Conservation (phyloP, 2,797 vertebrate genomes). For the Muscicapa striata region DNA sequence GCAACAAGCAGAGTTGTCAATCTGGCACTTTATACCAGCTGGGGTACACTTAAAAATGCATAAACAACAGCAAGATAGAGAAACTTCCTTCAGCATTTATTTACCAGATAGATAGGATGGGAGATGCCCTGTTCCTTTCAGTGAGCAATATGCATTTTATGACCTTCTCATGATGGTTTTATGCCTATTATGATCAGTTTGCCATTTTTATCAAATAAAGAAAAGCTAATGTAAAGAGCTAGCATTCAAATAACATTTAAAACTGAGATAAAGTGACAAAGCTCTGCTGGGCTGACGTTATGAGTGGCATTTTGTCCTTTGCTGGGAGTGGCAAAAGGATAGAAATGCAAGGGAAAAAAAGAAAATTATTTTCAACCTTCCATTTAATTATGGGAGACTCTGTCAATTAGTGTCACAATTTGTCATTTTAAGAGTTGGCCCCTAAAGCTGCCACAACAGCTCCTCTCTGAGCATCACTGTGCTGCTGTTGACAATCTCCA, state of each 20-base stretch:
- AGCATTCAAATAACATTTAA: slow-evolving; percentile 59
- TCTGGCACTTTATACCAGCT: slow-evolving; percentile 27
- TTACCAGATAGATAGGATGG: neutral
- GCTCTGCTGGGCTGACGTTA: neutral
- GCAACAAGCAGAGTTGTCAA: slow-evolving; percentile 46
- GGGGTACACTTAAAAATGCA: neutral
- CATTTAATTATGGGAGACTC: neutral
- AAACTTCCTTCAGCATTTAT: neutral
- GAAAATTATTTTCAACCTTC: neutral
- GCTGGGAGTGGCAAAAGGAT: neutral
- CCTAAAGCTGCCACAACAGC: neutral
- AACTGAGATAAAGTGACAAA: slow-evolving; percentile 28
- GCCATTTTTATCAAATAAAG: slow-evolving; percentile 1
- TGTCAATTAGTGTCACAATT: slow-evolving; percentile 25
- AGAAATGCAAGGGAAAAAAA: neutral
- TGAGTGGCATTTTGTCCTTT: slow-evolving; percentile 35
- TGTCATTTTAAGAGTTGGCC: neutral
- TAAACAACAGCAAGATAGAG: slow-evolving; percentile 34
- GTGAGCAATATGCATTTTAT: slow-evolving; percentile 21
- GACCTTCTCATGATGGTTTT: slow-evolving; percentile 16
- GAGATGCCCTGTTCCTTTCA: slow-evolving; percentile 2
- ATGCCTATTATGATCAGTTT: neutral
- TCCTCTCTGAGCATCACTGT: neutral
- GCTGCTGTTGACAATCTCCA: neutral
- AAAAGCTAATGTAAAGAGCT: neutral